phyloP scores from a whole-genome alignment of 2,113 vertebrate species.

The Zosterops japonicus region DNA sequence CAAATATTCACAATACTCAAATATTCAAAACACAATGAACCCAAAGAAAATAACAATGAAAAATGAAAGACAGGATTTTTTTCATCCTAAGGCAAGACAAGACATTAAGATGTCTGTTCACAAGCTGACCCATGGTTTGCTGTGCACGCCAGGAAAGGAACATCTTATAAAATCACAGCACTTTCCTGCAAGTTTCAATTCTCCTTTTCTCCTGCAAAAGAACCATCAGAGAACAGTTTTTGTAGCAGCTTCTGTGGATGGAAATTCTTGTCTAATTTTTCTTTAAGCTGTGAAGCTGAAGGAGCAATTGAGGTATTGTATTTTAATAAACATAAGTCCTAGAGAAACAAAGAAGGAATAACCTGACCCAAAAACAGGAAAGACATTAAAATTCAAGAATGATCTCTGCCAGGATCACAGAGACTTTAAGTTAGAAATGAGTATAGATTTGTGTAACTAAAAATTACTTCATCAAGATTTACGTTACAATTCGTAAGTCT shows the following conservation, averaged over 20 bases:
- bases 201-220: neutral
- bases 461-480: slow-evolving; percentile 5
- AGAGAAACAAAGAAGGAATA: neutral
- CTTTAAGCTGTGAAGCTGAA: neutral
- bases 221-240: neutral
- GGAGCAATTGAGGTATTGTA: neutral
- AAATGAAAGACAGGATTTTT: neutral
- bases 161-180: neutral
- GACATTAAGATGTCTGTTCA: neutral
- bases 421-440: neutral
- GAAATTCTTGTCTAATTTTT: neutral
- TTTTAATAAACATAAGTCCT: neutral
- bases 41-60: neutral
- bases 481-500: neutral
- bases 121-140: neutral
- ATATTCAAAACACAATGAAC: neutral
- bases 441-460: neutral
- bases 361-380: neutral
- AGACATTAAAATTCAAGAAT: neutral
- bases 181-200: neutral
- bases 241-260: neutral
- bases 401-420: neutral
- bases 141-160: neutral
- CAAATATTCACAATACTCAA: neutral
- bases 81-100: neutral